phyloP scores from a whole-genome alignment of 2,113 vertebrate genomes.

The Chaenogobius annularis region DNA sequence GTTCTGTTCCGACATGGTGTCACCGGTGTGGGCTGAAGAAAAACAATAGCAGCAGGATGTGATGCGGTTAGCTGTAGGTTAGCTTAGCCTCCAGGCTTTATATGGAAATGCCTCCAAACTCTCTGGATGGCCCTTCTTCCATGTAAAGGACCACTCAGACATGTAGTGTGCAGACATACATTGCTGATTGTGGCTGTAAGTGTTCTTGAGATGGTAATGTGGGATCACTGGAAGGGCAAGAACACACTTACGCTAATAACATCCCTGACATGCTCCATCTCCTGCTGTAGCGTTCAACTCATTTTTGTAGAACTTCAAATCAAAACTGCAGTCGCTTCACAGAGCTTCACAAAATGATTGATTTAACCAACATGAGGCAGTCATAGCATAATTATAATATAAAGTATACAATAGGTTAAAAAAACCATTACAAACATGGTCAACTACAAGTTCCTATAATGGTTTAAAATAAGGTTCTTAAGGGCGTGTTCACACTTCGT shows the following conservation, averaged over 20 bases:
- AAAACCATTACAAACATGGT: no score
- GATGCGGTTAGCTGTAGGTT: not conserved
- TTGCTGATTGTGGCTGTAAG: not conserved
- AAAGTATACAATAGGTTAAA: no score
- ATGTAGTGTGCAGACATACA: not conserved
- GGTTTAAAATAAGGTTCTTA: no score
- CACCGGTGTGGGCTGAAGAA: not conserved
- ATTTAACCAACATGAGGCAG: no score
- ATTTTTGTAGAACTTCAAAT: no score
- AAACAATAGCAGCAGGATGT: slow-evolving; percentile 7
- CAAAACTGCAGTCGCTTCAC: no score
- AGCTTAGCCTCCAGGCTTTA: not conserved
- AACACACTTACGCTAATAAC: not conserved
- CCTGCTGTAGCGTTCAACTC: no score
- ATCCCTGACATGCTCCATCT: no score
- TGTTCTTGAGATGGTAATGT: not conserved
- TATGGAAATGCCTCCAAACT: not conserved
- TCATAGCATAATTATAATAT: no score
- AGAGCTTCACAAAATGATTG: no score
- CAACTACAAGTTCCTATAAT: no score
- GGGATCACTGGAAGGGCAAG: not conserved
- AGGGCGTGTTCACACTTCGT: no score
- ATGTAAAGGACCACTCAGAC: not conserved
- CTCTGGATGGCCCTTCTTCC: not conserved
- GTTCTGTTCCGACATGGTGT: not conserved